These are phyloP conservation scores for Pygathrix nemaeus DNA, from an alignment of 2,113 vertebrate species.

Conservation along the genomic window DNA sequence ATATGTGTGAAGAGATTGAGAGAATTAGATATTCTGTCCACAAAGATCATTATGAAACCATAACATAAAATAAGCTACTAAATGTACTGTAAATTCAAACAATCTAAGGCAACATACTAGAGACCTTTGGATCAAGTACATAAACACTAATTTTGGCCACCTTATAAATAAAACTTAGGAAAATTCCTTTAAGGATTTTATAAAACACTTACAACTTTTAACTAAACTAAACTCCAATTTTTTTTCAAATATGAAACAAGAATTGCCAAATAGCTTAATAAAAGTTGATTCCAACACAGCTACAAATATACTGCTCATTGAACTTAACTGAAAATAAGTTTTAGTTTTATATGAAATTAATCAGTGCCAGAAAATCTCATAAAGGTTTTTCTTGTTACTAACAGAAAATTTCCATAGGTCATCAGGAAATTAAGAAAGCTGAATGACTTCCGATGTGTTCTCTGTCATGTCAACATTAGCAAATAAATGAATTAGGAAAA, in stretches of 20 bases:
- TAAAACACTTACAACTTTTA: constrained; percentile 17
- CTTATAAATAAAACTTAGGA: background rate
- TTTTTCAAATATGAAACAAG: constrained; percentile 32
- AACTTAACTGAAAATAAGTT: constrained; percentile 53
- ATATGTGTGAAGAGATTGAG: background rate
- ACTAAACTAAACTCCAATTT: constrained; percentile 3
- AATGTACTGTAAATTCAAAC: constrained; percentile 4
- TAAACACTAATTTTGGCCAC: constrained; percentile 16
- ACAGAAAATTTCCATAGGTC: constrained; percentile 2
- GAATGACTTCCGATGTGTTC: background rate
- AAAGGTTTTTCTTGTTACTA: constrained; percentile 11
- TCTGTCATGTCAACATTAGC: background rate
- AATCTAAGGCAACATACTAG: constrained; percentile 28
- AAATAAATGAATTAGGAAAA: constrained; percentile 44
- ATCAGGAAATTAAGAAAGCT: constrained; percentile 37
- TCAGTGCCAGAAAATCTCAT: background rate
- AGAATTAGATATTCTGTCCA: background rate
- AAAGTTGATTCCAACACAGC: background rate
- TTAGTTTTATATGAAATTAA: constrained; percentile 32
- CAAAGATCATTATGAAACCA: background rate
- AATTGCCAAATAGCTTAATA: background rate
- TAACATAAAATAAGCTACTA: constrained; percentile 35
- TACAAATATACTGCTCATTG: constrained; percentile 2
- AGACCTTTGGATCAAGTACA: constrained; percentile 31
- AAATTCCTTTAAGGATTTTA: constrained; percentile 40